A percentile compares a stretch with the other conserved stretches of the same genome.
Conservation (phyloP, 2,113 vertebrate genomes). For the Menura novaehollandiae region DNA sequence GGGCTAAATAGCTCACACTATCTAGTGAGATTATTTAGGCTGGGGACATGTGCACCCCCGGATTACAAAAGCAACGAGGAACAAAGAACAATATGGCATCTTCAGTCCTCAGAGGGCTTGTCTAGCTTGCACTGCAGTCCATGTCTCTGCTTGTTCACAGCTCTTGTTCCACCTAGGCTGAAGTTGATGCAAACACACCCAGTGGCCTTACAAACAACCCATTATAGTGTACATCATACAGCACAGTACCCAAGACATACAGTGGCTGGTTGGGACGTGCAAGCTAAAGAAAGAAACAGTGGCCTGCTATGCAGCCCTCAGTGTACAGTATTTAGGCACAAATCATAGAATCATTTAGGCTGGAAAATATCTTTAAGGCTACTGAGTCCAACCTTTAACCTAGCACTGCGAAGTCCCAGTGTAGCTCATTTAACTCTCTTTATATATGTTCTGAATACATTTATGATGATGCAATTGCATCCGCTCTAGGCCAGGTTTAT, state of each 20-base stretch:
- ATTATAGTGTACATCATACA: background rate
- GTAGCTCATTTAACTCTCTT: background rate
- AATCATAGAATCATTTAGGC: background rate
- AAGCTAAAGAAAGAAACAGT: background rate
- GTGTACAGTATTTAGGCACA: background rate
- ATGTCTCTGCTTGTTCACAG: background rate
- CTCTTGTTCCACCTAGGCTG: background rate
- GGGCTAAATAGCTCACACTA: background rate
- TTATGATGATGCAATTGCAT: background rate
- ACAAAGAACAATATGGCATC: background rate
- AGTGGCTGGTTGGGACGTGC: background rate
- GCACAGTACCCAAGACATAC: background rate
- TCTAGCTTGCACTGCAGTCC: background rate
- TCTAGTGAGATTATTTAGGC: background rate
- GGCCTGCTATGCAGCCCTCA: background rate
- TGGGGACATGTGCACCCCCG: fast-evolving
- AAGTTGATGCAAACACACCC: background rate
- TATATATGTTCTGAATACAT: background rate
- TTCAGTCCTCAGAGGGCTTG: background rate
- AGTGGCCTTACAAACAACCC: background rate
- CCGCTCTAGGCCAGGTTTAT: background rate
- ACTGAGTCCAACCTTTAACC: background rate
- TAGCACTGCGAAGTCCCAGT: background rate
- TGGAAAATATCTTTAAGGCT: background rate
- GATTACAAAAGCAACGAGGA: background rate